Conservation (phyloP, 1,140 invertebrate genomes). For the Apis laboriosa region DNA sequence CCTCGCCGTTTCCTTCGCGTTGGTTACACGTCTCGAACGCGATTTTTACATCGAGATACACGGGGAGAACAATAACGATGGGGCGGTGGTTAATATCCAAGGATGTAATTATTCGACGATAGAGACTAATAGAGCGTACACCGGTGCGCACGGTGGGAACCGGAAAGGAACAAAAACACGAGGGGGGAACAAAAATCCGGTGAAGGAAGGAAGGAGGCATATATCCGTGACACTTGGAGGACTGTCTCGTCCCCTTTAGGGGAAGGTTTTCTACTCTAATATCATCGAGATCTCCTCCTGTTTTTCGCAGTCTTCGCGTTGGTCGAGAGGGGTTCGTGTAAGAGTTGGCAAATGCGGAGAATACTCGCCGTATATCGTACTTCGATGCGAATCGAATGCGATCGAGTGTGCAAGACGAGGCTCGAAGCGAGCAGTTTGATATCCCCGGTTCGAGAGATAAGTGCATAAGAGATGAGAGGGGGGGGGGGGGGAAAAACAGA, state of each 20-base stretch:
- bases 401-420: slow-evolving; percentile 10
- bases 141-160: neutral
- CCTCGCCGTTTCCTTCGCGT: neutral
- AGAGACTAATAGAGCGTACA: slow-evolving; percentile 24
- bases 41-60: slow-evolving; percentile 46
- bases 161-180: slow-evolving; percentile 32
- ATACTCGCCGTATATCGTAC: neutral
- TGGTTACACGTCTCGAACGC: slow-evolving; percentile 5
- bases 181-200: slow-evolving; percentile 10
- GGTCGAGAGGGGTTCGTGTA: neutral
- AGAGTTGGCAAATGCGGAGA: slow-evolving; percentile 27
- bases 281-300: slow-evolving; percentile 3
- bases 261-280: slow-evolving; percentile 49
- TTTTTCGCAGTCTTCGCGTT: slow-evolving; percentile 46
- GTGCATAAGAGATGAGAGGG: slow-evolving; percentile 37
- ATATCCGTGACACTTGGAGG: slow-evolving; percentile 12
- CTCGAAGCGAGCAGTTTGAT: slow-evolving; percentile 50
- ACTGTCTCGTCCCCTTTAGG: neutral
- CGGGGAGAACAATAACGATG: slow-evolving; percentile 31
- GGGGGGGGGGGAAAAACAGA: slow-evolving; percentile 36
- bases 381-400: neutral
- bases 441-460: slow-evolving; percentile 44
- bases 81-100: slow-evolving; percentile 46
- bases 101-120: slow-evolving; percentile 48
- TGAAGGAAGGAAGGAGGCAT: slow-evolving; percentile 11